phyloP scores from a whole-genome alignment of 2,113 vertebrate species.

The Corythornis cristatus region DNA sequence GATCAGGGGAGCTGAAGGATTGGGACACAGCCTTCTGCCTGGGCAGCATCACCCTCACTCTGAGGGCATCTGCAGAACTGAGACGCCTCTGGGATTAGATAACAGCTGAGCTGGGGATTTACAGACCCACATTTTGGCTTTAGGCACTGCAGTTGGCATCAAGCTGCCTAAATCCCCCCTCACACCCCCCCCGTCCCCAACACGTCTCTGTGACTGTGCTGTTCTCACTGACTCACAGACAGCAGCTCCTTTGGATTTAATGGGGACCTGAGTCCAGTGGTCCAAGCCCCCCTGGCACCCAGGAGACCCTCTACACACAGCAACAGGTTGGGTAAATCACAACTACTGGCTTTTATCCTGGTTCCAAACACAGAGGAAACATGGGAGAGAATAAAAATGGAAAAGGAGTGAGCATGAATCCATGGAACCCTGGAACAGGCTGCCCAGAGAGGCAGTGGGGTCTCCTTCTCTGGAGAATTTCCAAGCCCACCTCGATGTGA shows the following conservation, averaged over 20 bases:
- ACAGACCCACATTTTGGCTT: background rate
- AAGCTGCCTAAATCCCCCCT: background rate
- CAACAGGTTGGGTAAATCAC: background rate
- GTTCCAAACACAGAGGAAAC: background rate
- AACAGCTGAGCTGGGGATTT: constrained; percentile 5
- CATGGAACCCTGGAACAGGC: too few species aligned
- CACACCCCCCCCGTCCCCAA: too few species aligned
- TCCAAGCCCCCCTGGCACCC: background rate
- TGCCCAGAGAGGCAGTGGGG: too few species aligned
- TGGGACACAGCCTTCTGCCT: background rate
- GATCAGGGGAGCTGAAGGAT: background rate
- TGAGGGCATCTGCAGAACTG: background rate
- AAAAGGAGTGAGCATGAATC: background rate
- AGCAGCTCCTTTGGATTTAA: background rate
- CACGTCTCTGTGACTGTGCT: accelerated
- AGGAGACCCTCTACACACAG: background rate
- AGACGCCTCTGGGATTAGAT: background rate
- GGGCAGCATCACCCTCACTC: background rate
- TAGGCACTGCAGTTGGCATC: background rate
- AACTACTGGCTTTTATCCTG: background rate
- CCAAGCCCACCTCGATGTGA: too few species aligned
- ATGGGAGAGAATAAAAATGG: background rate
- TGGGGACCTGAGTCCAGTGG: background rate
- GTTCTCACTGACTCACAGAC: background rate
- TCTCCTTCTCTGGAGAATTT: too few species aligned